Conservation (phyloP, 2,888 invertebrate genomes). For the Acleris sparsana region DNA sequence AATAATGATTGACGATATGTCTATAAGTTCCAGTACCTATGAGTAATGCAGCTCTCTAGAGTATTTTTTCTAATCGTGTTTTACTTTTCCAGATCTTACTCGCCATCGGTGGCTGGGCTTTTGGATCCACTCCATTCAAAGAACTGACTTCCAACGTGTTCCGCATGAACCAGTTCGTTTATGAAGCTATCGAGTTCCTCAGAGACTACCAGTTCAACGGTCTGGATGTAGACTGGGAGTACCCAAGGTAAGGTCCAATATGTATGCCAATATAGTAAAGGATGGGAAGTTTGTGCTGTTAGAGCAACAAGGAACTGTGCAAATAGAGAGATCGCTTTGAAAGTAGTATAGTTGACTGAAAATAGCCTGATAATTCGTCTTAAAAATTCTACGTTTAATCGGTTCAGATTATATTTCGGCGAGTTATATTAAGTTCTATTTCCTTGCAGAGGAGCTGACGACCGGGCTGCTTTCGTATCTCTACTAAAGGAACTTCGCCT, state of each 20-base stretch:
- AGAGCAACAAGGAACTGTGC: too few relatives aligned
- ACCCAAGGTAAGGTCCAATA: constrained; percentile 85
- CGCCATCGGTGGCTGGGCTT: constrained; percentile 98
- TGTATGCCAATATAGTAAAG: background rate
- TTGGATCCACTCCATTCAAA: constrained; percentile 97
- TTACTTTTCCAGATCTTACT: constrained; percentile 85
- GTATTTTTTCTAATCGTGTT: background rate
- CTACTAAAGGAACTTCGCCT: constrained; percentile 93
- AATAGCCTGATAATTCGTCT: too few relatives aligned
- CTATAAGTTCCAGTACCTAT: too few relatives aligned
- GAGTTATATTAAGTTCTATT: background rate
- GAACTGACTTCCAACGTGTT: constrained; percentile 95
- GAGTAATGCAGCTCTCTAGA: too few relatives aligned
- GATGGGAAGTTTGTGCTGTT: background rate
- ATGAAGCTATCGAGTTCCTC: constrained; percentile 96
- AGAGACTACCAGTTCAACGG: constrained; percentile 96
- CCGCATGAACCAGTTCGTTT: constrained; percentile 97
- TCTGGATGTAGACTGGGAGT: constrained; percentile 97
- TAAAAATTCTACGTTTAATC: too few relatives aligned
- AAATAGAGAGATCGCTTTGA: too few relatives aligned
- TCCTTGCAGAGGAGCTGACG: constrained; percentile 89
- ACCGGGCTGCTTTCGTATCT: constrained; percentile 92
- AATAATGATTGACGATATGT: too few relatives aligned
- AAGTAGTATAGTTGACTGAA: too few relatives aligned
- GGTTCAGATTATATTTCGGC: too few relatives aligned